phyloP scores from a whole-genome alignment of 2,797 vertebrate genomes.

The Halcyon leucocephala region DNA sequence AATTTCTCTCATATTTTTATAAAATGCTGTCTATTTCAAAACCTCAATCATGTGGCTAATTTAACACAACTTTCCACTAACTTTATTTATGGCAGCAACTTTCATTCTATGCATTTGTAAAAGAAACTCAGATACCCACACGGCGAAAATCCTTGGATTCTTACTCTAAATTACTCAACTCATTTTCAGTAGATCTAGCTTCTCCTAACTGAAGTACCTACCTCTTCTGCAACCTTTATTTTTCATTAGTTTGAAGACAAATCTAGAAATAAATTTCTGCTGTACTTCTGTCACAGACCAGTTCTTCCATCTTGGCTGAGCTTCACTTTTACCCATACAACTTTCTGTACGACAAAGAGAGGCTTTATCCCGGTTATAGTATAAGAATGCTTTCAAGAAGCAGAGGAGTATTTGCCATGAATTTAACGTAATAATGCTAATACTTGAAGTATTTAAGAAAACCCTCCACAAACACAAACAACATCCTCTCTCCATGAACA shows the following conservation, averaged over 20 bases:
- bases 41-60: neutral
- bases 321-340: neutral
- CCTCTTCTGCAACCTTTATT: neutral
- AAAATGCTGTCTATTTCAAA: neutral
- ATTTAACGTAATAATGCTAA: neutral
- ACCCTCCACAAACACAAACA: fast-evolving
- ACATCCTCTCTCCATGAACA: fast-evolving
- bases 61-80: neutral
- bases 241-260: neutral
- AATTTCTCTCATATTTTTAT: neutral
- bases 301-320: neutral
- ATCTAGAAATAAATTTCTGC: neutral
- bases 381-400: neutral
- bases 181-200: neutral
- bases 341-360: neutral
- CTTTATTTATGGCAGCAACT: neutral
- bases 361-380: neutral
- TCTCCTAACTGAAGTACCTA: neutral
- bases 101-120: neutral
- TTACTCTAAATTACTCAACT: neutral
- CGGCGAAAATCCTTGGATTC: neutral
- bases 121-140: neutral
- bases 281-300: neutral
- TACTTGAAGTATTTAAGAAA: neutral
- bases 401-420: neutral